Evolutionary conservation across 2,113 vertebrate species (phyloP).

Genomic region (Chlorodrepanis virens): DNA sequence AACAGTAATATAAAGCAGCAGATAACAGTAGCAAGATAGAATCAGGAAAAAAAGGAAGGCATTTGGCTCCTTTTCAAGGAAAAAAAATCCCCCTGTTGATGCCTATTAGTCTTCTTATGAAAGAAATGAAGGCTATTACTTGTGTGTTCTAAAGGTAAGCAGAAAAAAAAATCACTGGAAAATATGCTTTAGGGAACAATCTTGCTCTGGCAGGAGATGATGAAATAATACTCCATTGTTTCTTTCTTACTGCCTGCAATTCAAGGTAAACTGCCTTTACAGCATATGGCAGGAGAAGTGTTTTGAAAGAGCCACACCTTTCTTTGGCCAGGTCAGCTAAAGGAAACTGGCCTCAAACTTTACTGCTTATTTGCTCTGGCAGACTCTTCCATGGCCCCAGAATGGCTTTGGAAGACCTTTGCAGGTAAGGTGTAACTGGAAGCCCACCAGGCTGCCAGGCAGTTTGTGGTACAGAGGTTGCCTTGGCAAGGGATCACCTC

Average conservation of each 20-base stretch:
- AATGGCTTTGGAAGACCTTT: background rate
- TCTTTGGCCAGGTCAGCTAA: background rate
- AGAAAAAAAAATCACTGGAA: slow-evolving; percentile 21
- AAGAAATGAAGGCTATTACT: slow-evolving; percentile 33
- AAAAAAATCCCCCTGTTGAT: background rate
- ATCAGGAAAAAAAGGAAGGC: background rate
- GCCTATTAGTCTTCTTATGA: slow-evolving; percentile 15
- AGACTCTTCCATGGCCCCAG: background rate
- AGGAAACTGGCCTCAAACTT: background rate
- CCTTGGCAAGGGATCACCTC: background rate
- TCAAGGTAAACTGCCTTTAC: slow-evolving; percentile 12
- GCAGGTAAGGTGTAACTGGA: background rate
- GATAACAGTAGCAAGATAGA: slow-evolving; percentile 4
- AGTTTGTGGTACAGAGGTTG: background rate
- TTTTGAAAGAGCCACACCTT: background rate
- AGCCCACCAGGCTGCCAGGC: background rate
- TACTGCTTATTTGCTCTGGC: background rate
- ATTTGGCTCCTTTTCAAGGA: slow-evolving; percentile 11
- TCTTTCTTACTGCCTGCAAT: background rate
- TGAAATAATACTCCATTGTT: slow-evolving; percentile 4
- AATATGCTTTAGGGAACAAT: slow-evolving; percentile 26
- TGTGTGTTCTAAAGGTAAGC: slow-evolving; percentile 26
- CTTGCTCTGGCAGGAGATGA: background rate
- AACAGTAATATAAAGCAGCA: background rate
- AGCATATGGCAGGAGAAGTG: background rate